Base-by-base conservation (phyloP, 2,797 vertebrate genomes). In the Nannoperca obscura region DNA sequence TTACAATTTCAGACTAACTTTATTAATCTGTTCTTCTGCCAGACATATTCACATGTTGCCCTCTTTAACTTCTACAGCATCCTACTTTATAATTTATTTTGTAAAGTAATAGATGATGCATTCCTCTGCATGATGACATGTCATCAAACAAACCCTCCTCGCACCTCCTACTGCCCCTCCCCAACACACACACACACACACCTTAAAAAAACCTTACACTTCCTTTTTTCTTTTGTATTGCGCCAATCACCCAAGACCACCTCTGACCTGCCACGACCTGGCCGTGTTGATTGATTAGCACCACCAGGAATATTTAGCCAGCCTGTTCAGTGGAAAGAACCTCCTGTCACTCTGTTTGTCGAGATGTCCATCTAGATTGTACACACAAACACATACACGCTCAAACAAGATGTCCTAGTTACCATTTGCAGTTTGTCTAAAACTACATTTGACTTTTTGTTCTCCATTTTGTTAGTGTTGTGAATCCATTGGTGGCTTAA, bases 201-300 rank as follows among this genome's bases (percentile, higher is more conserved):
- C 42, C 19, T 78, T 67, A 38, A 73, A 44, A 73, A 71, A 55
- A 67, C 62, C 50, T 74, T 65, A 32, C 80, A 87, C 87, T 91
- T 93, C 91, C 89, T 90, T 73, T 73, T 85, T 82, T 55, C 54
- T 81, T 83, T 91, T 90, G 86, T 91, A 70, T 88, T 71, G 75
- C 65, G n/a, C 72, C 89, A 82, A 76, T 92, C 88, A 89, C 68
- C 78, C 86, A 42, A 50, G 36, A 78, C 64, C 83, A 87, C 84
- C 88, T 87, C 80, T 86, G 89, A 89, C 89, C 90, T 11, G 2
- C 49, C 0, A 6, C 49, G 80, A 82, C 82, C 32, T 1, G 40
- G 65, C 73, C 55, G 71, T 10, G 83, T 76, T 89, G 89, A 91
- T 89, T 92, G 92, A 91, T 91, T 88, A 87, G 90, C 81, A 20